Evolutionary conservation across 2,888 invertebrate genomes (phyloP).

Genomic region (Polydrusus tereticollis): DNA sequence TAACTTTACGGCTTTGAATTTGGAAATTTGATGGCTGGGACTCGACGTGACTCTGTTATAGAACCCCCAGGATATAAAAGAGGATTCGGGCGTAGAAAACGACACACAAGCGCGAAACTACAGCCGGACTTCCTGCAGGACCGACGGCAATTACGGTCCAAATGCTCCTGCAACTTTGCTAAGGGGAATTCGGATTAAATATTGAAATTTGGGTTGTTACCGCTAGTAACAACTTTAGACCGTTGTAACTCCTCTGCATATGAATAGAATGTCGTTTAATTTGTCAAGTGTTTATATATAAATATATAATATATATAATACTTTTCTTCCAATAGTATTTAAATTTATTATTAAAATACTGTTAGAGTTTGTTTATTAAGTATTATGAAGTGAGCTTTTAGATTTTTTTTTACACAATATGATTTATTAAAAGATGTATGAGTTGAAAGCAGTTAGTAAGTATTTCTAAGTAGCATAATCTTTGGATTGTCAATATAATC

Average conservation of each 20-base stretch:
- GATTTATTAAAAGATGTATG: too few relatives aligned
- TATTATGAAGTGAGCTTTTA: too few relatives aligned
- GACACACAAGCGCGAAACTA: neutral
- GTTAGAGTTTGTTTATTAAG: too few relatives aligned
- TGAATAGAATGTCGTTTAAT: slow-evolving; percentile 9
- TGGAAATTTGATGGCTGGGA: slow-evolving; percentile 4
- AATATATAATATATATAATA: too few relatives aligned
- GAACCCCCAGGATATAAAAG: neutral
- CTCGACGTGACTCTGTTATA: slow-evolving; percentile 9
- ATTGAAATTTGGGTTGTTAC: slow-evolving; percentile 34
- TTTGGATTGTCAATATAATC: too few relatives aligned
- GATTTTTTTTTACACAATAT: too few relatives aligned
- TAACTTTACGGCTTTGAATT: slow-evolving; percentile 8
- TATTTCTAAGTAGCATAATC: too few relatives aligned
- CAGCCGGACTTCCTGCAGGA: slow-evolving; percentile 36
- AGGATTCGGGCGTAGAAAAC: neutral
- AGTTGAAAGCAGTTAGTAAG: too few relatives aligned
- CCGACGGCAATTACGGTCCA: slow-evolving; percentile 37
- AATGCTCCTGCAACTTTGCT: slow-evolving; percentile 20
- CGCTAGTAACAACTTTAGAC: slow-evolving; percentile 24
- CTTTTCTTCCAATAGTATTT: too few relatives aligned
- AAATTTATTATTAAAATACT: too few relatives aligned
- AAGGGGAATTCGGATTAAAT: slow-evolving; percentile 41
- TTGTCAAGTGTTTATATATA: neutral
- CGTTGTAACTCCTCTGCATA: slow-evolving; percentile 5